Conservation (phyloP, 1,140 invertebrate genomes). For the Bombus polaris region DNA sequence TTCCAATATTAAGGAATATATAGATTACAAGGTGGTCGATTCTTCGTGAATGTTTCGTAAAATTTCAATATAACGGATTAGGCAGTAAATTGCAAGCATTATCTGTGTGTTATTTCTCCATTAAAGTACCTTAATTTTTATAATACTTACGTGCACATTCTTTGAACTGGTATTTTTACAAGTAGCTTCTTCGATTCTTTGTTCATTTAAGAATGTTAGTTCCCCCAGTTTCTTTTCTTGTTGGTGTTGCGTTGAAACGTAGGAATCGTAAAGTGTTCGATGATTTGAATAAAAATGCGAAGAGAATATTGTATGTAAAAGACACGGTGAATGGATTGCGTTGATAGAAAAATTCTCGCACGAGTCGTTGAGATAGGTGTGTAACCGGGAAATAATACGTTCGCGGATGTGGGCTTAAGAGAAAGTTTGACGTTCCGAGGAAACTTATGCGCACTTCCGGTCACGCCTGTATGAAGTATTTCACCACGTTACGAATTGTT, state of each 20-base stretch:
- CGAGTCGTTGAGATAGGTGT: background rate
- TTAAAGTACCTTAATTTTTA: background rate
- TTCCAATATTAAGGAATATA: too few species aligned
- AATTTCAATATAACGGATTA: too few species aligned
- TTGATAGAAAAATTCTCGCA: constrained; percentile 3
- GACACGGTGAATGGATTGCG: background rate
- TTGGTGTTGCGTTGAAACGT: background rate
- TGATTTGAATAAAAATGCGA: background rate
- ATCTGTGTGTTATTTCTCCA: too few species aligned
- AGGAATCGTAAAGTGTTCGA: too few species aligned
- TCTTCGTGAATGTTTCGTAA: too few species aligned
- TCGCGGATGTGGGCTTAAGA: constrained; percentile 42
- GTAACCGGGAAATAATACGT: constrained; percentile 18
- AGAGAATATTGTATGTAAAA: background rate
- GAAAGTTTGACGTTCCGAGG: constrained; percentile 39
- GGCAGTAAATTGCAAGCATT: too few species aligned
- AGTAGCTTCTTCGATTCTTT: background rate
- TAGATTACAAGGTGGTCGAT: too few species aligned
- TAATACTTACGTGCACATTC: background rate
- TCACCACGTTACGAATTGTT: background rate
- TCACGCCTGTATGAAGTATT: constrained; percentile 27
- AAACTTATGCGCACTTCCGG: constrained; percentile 30
- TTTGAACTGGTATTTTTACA: background rate
- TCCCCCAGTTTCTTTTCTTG: background rate
- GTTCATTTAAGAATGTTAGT: background rate